Evolutionary conservation across 2,888 invertebrate species (phyloP).

Genomic region (Macroteleia sp.): DNA sequence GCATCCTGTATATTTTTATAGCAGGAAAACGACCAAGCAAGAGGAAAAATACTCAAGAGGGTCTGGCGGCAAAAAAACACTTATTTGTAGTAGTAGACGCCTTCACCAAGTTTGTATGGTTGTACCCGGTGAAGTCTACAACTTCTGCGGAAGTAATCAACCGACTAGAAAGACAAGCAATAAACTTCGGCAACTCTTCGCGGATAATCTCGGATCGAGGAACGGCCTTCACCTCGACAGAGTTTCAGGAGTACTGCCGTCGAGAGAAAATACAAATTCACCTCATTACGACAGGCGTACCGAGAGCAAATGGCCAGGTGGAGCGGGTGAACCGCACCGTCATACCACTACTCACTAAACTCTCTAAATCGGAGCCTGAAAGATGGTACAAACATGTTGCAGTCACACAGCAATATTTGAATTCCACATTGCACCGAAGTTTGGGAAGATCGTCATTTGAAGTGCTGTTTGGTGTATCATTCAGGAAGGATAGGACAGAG

Average conservation of each 20-base stretch:
- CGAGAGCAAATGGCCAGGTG: slow-evolving; percentile 3
- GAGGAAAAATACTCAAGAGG: too few relatives aligned
- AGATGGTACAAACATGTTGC: background rate
- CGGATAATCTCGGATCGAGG: slow-evolving; percentile 1
- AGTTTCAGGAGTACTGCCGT: background rate
- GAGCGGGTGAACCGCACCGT: background rate
- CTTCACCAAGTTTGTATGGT: background rate
- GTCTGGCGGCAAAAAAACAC: too few relatives aligned
- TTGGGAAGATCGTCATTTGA: background rate
- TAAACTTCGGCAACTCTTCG: background rate
- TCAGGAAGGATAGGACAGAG: too few relatives aligned
- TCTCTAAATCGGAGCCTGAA: background rate
- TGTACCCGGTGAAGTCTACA: background rate
- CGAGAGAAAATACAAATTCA: background rate
- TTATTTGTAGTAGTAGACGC: background rate
- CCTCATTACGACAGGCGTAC: background rate
- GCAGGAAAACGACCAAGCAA: too few relatives aligned
- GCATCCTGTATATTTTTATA: too few relatives aligned
- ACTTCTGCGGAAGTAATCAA: background rate
- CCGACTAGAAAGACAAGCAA: background rate
- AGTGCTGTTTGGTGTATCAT: background rate
- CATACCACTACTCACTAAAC: background rate
- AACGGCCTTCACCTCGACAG: background rate
- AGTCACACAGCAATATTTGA: background rate
- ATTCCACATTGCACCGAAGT: background rate